phyloP scores from a whole-genome alignment of 2,888 invertebrate genomes.

The Parochlus steinenii region DNA sequence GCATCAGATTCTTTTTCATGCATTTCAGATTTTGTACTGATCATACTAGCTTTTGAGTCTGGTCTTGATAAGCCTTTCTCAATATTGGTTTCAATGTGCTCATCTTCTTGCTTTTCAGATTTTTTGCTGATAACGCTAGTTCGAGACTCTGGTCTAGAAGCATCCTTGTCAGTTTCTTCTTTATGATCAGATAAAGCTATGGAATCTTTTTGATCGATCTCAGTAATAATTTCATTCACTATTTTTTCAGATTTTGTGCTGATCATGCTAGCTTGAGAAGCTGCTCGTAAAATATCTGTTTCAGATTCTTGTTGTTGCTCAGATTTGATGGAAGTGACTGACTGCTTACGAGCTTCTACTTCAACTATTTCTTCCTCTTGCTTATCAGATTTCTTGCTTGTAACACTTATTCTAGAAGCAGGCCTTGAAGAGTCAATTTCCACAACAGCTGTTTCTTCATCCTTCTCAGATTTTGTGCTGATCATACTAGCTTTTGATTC shows the following conservation, averaged over 20 bases:
- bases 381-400: too few relatives aligned
- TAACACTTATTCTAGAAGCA: slow-evolving; percentile 12
- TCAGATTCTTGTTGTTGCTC: too few relatives aligned
- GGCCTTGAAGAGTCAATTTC: slow-evolving; percentile 7
- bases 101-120: slow-evolving; percentile 1
- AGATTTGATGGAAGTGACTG: not conserved
- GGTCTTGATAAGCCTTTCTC: slow-evolving; percentile 10
- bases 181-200: not conserved
- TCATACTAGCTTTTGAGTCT: slow-evolving; percentile 10
- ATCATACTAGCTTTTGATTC: slow-evolving; percentile 13
- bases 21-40: slow-evolving; percentile 5
- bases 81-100: not conserved
- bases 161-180: not conserved
- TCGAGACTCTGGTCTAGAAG: slow-evolving; percentile 14
- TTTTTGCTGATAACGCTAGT: slow-evolving; percentile 11
- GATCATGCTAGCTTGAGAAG: too few relatives aligned
- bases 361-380: not conserved
- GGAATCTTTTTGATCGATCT: slow-evolving; percentile 2
- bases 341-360: too few relatives aligned
- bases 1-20: too few relatives aligned
- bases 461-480: slow-evolving; percentile 10
- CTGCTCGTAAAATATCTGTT: too few relatives aligned
- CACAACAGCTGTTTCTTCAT: slow-evolving; percentile 1
- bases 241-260: slow-evolving; percentile 5
- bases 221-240: not conserved